These are phyloP conservation scores for Dasyprocta punctata DNA, from an alignment of 2,113 vertebrate genomes.

Conservation along the genomic window DNA sequence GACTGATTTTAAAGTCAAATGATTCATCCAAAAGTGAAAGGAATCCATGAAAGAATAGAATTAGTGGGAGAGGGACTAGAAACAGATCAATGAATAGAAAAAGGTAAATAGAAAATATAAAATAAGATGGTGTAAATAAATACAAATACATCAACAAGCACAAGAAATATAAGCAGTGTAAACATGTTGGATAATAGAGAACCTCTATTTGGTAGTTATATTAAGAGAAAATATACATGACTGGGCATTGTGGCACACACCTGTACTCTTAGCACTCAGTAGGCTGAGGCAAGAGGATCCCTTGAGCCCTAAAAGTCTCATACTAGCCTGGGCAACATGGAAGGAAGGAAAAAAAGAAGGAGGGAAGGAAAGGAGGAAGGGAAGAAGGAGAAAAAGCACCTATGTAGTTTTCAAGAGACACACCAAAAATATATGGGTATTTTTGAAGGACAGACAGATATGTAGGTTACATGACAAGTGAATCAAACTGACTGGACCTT, in stretches of 20 bases:
- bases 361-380: neutral
- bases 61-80: neutral
- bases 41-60: neutral
- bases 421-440: neutral
- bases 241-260: neutral
- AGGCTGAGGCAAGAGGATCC: neutral
- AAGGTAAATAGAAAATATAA: neutral
- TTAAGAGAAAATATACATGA: neutral
- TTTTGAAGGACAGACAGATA: neutral
- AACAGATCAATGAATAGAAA: neutral
- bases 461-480: neutral
- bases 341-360: neutral
- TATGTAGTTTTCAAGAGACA: neutral
- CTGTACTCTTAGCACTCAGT: neutral
- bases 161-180: neutral
- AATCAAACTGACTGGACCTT: slow-evolving; percentile 1
- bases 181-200: neutral
- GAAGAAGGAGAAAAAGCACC: neutral
- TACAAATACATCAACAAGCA: neutral
- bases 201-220: neutral
- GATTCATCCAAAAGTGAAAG: slow-evolving; percentile 10
- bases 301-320: neutral
- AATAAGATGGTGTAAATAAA: neutral
- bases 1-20: slow-evolving; percentile 55
- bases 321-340: neutral